These are phyloP conservation scores for Microchrysa polita DNA, from an alignment of 2,888 invertebrate species.

Conservation along the genomic window DNA sequence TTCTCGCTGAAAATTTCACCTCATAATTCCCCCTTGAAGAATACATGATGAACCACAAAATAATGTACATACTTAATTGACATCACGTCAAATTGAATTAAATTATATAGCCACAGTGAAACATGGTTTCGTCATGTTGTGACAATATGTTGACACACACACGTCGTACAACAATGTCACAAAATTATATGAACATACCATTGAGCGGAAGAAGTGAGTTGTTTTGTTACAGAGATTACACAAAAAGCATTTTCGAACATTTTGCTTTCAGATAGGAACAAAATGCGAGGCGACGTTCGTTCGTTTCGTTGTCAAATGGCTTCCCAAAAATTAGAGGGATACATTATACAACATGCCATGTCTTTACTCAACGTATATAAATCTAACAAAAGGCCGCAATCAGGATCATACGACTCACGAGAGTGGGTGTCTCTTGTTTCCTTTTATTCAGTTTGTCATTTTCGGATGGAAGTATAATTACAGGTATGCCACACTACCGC, in stretches of 20 bases:
- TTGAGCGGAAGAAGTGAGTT: too few relatives aligned
- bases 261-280: background rate
- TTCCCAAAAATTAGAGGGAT: constrained; percentile 19
- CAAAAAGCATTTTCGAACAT: too few relatives aligned
- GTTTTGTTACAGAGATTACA: too few relatives aligned
- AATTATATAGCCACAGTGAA: constrained; percentile 25
- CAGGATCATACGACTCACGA: background rate
- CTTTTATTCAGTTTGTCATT: constrained; percentile 25
- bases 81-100: constrained; percentile 34
- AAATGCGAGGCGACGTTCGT: background rate
- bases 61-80: constrained; percentile 36
- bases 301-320: constrained; percentile 3
- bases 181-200: too few relatives aligned
- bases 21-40: too few relatives aligned
- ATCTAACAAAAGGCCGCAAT: constrained; percentile 15
- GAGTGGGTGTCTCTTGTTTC: constrained; percentile 5
- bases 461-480: constrained; percentile 15
- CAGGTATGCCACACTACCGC: background rate
- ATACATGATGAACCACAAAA: constrained; percentile 3
- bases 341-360: too few relatives aligned
- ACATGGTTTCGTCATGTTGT: constrained; percentile 24
- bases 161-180: too few relatives aligned
- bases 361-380: background rate
- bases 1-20: too few relatives aligned
- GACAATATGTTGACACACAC: constrained; percentile 23